Conservation (phyloP, 2,113 vertebrate species). For the Piaya cayana region DNA sequence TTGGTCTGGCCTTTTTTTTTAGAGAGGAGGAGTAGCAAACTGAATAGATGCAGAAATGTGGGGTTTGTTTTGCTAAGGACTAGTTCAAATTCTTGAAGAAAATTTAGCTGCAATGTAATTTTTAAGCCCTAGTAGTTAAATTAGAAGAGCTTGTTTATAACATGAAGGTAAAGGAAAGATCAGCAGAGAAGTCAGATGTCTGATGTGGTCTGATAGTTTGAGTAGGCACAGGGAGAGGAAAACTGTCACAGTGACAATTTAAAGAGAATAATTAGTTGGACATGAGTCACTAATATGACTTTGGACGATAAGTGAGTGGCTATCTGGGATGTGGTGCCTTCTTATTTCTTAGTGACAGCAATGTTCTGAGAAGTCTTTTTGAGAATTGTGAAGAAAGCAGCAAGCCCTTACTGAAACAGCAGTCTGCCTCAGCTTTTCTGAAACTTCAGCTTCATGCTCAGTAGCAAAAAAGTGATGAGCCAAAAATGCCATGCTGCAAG, state of each 20-base stretch:
- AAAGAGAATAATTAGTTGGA: not conserved
- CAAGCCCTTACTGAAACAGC: not conserved
- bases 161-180: not conserved
- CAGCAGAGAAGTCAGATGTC: not conserved
- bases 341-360: not conserved
- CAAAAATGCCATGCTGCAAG: not conserved
- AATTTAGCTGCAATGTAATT: not conserved
- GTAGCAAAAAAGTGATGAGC: not conserved
- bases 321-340: not conserved
- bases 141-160: not conserved
- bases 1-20: not conserved
- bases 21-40: not conserved
- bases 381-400: not conserved
- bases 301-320: not conserved
- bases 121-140: not conserved
- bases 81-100: not conserved
- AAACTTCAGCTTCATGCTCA: not conserved
- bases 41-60: accelerated
- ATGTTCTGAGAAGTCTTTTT: not conserved
- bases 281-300: not conserved
- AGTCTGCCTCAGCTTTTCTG: not conserved
- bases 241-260: not conserved
- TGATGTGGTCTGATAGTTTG: not conserved
- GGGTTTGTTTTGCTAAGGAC: not conserved
- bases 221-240: not conserved